Evolutionary conservation across 53 echinoderm and acorn worm genomes (phyloP).

Genomic region (Actinopyga echinites): DNA sequence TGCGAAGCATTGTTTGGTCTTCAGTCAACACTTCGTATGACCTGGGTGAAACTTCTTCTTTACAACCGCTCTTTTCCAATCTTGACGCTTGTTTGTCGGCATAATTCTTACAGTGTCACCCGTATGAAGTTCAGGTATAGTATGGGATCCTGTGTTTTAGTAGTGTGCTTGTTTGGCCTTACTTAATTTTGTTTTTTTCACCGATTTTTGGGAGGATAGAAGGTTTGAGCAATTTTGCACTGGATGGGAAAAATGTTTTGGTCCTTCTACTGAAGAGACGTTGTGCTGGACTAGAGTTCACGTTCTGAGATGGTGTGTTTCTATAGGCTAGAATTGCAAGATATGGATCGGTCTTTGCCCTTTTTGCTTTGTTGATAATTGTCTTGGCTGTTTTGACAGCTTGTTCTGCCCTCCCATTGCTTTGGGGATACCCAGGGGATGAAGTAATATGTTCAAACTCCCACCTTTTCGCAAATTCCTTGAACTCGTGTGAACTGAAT

Average conservation of each 20-base stretch:
- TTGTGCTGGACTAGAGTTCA: constrained; percentile 44
- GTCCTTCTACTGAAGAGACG: constrained; percentile 45
- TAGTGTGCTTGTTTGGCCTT: constrained; percentile 17
- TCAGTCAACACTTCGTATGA: neutral
- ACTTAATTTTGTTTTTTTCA: neutral
- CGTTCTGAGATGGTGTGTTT: constrained; percentile 51
- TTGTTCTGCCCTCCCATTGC: constrained; percentile 62
- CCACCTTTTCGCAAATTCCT: constrained; percentile 27
- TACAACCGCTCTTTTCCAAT: neutral
- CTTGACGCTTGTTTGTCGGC: neutral
- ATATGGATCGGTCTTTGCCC: constrained; percentile 56
- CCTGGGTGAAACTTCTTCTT: neutral
- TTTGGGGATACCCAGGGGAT: constrained; percentile 44
- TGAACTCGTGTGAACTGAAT: constrained; percentile 32
- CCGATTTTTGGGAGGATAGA: neutral
- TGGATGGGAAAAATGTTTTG: constrained; percentile 21
- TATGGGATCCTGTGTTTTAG: neutral
- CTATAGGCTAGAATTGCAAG: constrained; percentile 53
- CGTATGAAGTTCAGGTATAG: neutral
- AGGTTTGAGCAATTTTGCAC: neutral
- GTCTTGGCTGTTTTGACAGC: constrained; percentile 59
- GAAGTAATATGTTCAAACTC: constrained; percentile 43
- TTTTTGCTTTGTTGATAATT: constrained; percentile 57
- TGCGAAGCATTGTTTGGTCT: neutral
- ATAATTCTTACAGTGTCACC: constrained; percentile 12